Evolutionary conservation across 2,797 vertebrate genomes (phyloP).

Genomic region (Eospalax fontanierii): DNA sequence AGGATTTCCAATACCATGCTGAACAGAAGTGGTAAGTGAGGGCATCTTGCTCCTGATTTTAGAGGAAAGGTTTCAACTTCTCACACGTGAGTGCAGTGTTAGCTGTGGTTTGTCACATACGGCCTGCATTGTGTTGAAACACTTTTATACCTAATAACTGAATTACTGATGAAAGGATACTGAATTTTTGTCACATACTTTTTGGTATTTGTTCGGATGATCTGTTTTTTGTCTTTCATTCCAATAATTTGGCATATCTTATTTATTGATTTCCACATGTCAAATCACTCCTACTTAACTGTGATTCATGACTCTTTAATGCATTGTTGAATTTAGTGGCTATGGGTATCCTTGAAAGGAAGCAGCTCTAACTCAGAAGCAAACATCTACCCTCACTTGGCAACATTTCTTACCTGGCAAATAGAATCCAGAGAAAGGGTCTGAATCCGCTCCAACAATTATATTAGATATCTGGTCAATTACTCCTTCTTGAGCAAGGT

Average conservation of each 20-base stretch:
- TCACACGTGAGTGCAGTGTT: not conserved
- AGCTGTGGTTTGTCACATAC: not conserved
- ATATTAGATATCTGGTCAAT: constrained; percentile 97
- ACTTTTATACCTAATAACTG: not conserved
- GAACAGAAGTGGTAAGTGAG: not conserved
- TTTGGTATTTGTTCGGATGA: not conserved
- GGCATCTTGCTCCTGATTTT: not conserved
- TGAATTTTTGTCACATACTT: not conserved
- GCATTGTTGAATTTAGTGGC: not conserved
- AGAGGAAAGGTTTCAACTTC: not conserved
- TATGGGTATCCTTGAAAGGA: not conserved
- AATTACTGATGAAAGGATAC: not conserved
- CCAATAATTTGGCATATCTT: not conserved
- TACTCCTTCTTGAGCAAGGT: constrained; percentile 95
- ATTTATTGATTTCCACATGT: not conserved
- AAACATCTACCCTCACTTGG: constrained; percentile 91
- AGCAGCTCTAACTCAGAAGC: constrained; percentile 31
- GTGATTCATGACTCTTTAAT: not conserved
- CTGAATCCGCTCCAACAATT: constrained; percentile 95
- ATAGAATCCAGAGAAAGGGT: constrained; percentile 97
- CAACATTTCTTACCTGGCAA: constrained; percentile 91
- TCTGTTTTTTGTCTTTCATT: not conserved
- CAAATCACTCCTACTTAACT: not conserved
- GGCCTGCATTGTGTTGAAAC: not conserved
- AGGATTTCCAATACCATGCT: not conserved